phyloP scores from a whole-genome alignment of 2,797 vertebrate genomes.

The Melanotaenia boesemani region DNA sequence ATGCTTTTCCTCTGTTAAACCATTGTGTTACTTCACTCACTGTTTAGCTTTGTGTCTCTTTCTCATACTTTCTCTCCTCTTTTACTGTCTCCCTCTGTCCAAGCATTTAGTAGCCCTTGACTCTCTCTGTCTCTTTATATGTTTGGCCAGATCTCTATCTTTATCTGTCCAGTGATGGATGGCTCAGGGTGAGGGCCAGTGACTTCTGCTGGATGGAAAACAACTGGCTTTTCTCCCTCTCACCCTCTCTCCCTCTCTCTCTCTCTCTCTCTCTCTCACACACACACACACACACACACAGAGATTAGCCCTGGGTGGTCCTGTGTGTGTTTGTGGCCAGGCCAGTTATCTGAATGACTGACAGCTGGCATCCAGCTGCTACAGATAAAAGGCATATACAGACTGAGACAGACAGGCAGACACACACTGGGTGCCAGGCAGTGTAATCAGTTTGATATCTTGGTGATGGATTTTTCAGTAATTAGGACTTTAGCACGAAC shows the following conservation, averaged over 20 bases:
- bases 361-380: slow-evolving; percentile 65
- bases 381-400: slow-evolving; percentile 44
- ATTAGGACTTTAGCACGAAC: background rate
- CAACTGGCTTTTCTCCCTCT: slow-evolving; percentile 59
- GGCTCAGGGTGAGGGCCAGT: slow-evolving; percentile 64
- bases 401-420: slow-evolving; percentile 5
- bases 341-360: slow-evolving; percentile 68
- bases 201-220: slow-evolving; percentile 70
- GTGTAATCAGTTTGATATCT: slow-evolving; percentile 8
- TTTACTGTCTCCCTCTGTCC: slow-evolving; percentile 38
- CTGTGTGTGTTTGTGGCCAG: slow-evolving; percentile 43
- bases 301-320: slow-evolving; percentile 55
- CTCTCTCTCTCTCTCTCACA: no score
- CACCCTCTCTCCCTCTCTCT: background rate
- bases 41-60: slow-evolving; percentile 4
- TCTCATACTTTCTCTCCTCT: slow-evolving; percentile 1
- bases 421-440: background rate
- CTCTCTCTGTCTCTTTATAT: slow-evolving; percentile 39
- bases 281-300: slow-evolving; percentile 10
- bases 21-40: slow-evolving; percentile 18
- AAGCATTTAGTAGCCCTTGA: slow-evolving; percentile 51
- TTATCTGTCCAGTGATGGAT: slow-evolving; percentile 67
- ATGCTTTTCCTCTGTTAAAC: background rate
- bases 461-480: background rate
- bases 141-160: slow-evolving; percentile 54